Percentiles rank a stretch among this genome's conserved stretches.
phyloP scores from a whole-genome alignment of 1,140 invertebrate genomes.

The Aphaenogaster floridana region DNA sequence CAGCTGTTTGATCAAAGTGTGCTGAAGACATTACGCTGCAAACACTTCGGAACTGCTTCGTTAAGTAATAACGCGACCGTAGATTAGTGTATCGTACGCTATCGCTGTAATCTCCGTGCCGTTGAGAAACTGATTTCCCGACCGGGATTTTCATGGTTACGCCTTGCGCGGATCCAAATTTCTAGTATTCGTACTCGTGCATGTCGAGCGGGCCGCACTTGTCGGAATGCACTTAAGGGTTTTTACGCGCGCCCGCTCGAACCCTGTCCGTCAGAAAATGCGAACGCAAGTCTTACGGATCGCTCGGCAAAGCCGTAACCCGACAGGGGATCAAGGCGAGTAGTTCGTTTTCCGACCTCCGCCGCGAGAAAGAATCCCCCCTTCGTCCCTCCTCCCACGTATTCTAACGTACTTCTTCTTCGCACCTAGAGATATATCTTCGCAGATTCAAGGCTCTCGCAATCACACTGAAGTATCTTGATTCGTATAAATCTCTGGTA shows the following conservation, averaged over 20 bases:
- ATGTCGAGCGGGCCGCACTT: slow-evolving; percentile 37
- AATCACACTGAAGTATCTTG: slow-evolving; percentile 78
- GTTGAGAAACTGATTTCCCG: slow-evolving; percentile 53
- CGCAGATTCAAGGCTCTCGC: slow-evolving; percentile 62
- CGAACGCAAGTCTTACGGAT: slow-evolving; percentile 53
- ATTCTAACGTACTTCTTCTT: slow-evolving; percentile 73
- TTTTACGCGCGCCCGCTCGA: slow-evolving; percentile 25
- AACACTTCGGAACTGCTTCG: slow-evolving; percentile 52
- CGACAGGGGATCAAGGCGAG: slow-evolving; percentile 42
- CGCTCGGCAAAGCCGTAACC: slow-evolving; percentile 22
- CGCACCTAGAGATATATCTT: slow-evolving; percentile 76
- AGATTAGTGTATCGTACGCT: slow-evolving; percentile 50
- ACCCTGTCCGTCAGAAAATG: slow-evolving; percentile 33
- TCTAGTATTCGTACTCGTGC: not conserved
- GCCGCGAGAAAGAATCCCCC: slow-evolving; percentile 34
- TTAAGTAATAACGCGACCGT: slow-evolving; percentile 58
- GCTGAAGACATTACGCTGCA: slow-evolving; percentile 38
- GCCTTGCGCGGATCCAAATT: not conserved
- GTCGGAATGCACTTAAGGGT: slow-evolving; percentile 53
- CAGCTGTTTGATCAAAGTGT: slow-evolving; percentile 49
- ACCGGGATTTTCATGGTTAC: not conserved
- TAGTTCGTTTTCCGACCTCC: slow-evolving; percentile 52
- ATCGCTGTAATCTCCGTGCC: slow-evolving; percentile 40
- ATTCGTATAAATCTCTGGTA: slow-evolving; percentile 80
- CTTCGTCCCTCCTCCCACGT: not conserved